Conservation (phyloP, 2,888 invertebrate genomes). For the Bimastos eiseni region DNA sequence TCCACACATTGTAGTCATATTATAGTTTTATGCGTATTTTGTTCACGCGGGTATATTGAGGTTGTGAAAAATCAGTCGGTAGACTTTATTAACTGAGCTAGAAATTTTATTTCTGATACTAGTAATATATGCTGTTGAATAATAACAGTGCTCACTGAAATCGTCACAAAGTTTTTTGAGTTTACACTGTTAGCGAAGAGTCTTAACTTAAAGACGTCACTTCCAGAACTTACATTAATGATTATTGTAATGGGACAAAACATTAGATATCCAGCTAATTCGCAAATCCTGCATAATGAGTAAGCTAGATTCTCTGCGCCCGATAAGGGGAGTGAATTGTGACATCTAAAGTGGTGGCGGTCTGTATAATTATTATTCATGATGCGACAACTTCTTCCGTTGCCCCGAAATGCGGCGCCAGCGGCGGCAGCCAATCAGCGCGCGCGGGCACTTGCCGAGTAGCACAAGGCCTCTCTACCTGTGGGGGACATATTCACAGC, state of each 20-base stretch:
- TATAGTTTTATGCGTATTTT: neutral
- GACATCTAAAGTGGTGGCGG: neutral
- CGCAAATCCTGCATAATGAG: neutral
- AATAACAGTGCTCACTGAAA: neutral
- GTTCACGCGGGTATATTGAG: neutral
- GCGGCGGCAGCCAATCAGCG: neutral
- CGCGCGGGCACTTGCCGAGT: neutral
- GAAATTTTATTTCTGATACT: neutral
- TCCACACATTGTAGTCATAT: neutral
- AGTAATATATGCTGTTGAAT: neutral
- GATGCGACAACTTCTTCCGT: slow-evolving; percentile 13
- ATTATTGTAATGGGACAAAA: neutral
- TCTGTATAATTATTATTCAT: neutral
- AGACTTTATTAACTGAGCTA: too few species aligned
- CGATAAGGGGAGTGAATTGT: neutral
- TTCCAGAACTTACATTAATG: neutral
- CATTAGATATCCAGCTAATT: neutral
- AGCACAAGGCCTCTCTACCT: neutral
- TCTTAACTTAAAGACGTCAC: neutral
- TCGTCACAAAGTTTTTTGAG: neutral
- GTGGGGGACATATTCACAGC: neutral
- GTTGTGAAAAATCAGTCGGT: neutral
- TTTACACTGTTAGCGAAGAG: neutral
- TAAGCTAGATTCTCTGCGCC: neutral
- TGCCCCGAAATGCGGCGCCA: slow-evolving; percentile 13